A percentile compares a stretch with the other conserved stretches of the same genome.
Evolutionary conservation across 2,888 invertebrate species (phyloP).

Genomic region (Rhingia rostrata): DNA sequence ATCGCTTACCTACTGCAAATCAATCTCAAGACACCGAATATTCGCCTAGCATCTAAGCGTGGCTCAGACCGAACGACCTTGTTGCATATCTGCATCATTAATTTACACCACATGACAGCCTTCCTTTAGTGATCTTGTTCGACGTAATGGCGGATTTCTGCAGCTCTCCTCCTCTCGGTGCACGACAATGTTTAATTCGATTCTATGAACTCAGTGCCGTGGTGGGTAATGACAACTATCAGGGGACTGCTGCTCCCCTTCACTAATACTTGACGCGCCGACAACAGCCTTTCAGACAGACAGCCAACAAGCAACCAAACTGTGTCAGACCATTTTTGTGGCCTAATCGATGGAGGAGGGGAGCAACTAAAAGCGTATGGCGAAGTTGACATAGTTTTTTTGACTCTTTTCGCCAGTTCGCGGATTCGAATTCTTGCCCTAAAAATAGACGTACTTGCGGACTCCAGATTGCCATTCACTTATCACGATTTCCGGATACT

Average conservation of each 20-base stretch:
- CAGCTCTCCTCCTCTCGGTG: not conserved
- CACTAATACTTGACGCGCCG: conserved; percentile 27
- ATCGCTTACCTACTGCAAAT: conserved; percentile 1
- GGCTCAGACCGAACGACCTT: conserved; percentile 45
- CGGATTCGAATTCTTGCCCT: conserved; percentile 27
- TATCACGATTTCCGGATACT: conserved; percentile 47
- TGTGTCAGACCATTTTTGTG: conserved; percentile 22
- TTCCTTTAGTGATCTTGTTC: conserved; percentile 24
- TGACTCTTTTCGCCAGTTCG: conserved; percentile 5
- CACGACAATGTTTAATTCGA: conserved; percentile 20
- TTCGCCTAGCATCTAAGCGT: not conserved
- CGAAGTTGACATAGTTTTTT: conserved; percentile 28
- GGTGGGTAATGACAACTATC: conserved; percentile 47
- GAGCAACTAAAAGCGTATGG: conserved; percentile 15
- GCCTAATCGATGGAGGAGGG: conserved; percentile 3
- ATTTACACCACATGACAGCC: conserved; percentile 52
- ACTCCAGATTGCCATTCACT: conserved; percentile 29
- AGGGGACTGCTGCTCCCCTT: conserved; percentile 31
- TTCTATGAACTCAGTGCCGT: conserved; percentile 4
- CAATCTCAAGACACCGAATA: conserved; percentile 2
- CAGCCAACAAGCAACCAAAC: conserved; percentile 39
- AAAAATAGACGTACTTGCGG: conserved; percentile 16
- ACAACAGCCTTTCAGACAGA: conserved; percentile 44
- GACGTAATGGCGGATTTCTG: not conserved
- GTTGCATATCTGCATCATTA: conserved; percentile 48